phyloP scores from a whole-genome alignment of 2,888 invertebrate species.

The Dorcus parallelipipedus region DNA sequence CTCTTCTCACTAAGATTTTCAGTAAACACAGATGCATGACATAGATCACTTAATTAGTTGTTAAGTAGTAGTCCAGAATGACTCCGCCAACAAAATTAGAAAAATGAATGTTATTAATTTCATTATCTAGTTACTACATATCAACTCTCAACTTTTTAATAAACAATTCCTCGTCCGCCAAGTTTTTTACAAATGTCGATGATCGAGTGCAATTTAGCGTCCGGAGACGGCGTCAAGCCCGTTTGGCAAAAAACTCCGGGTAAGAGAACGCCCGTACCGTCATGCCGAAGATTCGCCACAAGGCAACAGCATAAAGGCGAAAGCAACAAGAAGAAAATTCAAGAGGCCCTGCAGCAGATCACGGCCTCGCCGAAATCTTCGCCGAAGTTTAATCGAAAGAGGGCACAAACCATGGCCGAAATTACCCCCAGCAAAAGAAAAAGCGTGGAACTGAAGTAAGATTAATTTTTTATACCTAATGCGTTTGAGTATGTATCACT shows the following conservation, averaged over 20 bases:
- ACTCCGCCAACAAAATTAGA: no score
- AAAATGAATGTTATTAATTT: no score
- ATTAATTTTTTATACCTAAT: background rate
- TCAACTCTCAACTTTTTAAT: slow-evolving; percentile 1
- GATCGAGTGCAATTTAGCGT: slow-evolving; percentile 20
- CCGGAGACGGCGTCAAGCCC: slow-evolving; percentile 32
- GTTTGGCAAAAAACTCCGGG: slow-evolving; percentile 16
- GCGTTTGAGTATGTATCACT: background rate
- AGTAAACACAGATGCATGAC: no score
- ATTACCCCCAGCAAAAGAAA: slow-evolving; percentile 36
- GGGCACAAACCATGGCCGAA: slow-evolving; percentile 34
- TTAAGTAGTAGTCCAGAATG: no score
- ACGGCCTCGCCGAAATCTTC: slow-evolving; percentile 11
- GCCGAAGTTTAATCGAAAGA: slow-evolving; percentile 11
- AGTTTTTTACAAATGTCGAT: slow-evolving; percentile 9
- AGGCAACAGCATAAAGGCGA: slow-evolving; percentile 25
- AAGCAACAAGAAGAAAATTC: slow-evolving; percentile 27
- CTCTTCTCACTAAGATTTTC: no score
- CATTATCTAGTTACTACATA: background rate
- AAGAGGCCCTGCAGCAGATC: slow-evolving; percentile 26
- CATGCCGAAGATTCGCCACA: slow-evolving; percentile 35
- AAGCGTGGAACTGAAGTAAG: slow-evolving; percentile 17
- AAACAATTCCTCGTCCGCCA: background rate
- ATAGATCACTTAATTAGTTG: no score
- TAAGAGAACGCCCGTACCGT: slow-evolving; percentile 34